Base-by-base conservation (phyloP, 2,797 vertebrate genomes). In the Miichthys miiuy region DNA sequence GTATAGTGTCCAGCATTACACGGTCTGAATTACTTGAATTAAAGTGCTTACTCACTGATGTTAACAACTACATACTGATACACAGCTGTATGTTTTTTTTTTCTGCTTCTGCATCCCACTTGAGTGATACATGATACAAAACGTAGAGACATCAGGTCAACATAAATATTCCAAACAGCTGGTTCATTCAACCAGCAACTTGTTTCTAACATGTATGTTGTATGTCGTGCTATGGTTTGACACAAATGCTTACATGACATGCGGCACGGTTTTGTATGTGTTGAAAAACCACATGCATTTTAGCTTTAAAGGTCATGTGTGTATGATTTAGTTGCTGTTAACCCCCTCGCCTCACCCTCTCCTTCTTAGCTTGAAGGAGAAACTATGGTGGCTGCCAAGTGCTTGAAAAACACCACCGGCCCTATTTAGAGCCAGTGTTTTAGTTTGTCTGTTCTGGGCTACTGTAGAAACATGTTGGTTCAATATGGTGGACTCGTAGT, bases 141-240 rank as follows among this genome's bases (percentile, higher is more conserved):
- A 52, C 25, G 46, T 2, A 55, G 73, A 62, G 42, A 66, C 6
- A 20, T 6, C 47, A 41, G 16, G 20, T 60, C 2, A 14, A 42
- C 52, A 65, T 75, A 38, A 79, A 79, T 80, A 74, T 73, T 83
- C 52, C 76, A 77, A 67, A 72, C 41, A 68, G 56, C 41, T n/a
- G 44, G 34, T 60, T 75, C 65, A 54, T 70, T 72, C 76, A 80
- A 47, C 66, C 73, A 20, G 63, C 3, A 41, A 65, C 75, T 44
- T 48, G 72, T 72, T 68, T 56, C 51, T 17, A n/a, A 41, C 57
- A 44, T 75, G 58, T 27, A 23, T 83, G 57, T 18, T 55, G 48
- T 44, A 51, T 66, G 54, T 41, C 12, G 66, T 68, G 42, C 56
- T 11, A 6, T n/a, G 57, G 46, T 46, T 50, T n/a, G 41, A 76